These are phyloP conservation scores for Parnassius glacialis DNA, from an alignment of 2,888 invertebrate species.

Conservation along the genomic window DNA sequence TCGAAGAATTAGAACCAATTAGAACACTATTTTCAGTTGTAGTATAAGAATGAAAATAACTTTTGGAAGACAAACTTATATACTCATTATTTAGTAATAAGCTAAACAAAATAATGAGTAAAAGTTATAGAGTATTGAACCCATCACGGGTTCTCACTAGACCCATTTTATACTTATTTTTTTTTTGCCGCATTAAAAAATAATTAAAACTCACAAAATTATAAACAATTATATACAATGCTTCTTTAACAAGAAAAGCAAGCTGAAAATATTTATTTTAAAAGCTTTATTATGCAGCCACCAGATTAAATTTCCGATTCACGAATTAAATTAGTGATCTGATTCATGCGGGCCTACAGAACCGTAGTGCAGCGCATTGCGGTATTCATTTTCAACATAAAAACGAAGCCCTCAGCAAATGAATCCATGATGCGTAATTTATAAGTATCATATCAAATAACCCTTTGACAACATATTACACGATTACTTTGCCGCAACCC, in stretches of 20 bases:
- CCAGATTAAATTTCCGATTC: constrained; percentile 27
- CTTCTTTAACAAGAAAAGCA: neutral
- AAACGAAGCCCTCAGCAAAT: constrained; percentile 14
- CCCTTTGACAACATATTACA: constrained; percentile 34
- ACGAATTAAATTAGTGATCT: constrained; percentile 23
- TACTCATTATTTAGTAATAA: no score
- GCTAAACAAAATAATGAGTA: no score
- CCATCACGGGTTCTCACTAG: no score
- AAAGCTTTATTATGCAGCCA: constrained; percentile 13
- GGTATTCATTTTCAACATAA: constrained; percentile 22
- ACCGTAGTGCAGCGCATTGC: constrained; percentile 23
- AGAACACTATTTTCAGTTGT: no score
- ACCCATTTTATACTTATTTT: no score
- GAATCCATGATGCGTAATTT: constrained; percentile 20
- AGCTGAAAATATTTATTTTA: neutral
- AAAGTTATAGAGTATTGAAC: no score
- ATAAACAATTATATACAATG: no score
- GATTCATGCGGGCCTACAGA: constrained; percentile 23
- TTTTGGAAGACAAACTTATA: no score
- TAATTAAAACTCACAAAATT: no score
- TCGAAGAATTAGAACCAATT: no score
- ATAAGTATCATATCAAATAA: constrained; percentile 34
- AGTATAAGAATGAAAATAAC: no score
- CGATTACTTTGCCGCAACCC: constrained; percentile 29
- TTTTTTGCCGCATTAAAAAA: no score